Evolutionary conservation across 2,113 vertebrate species (phyloP), one percentile per base, ranked within the genome.

Genomic region (Hiodon alosoides): DNA sequence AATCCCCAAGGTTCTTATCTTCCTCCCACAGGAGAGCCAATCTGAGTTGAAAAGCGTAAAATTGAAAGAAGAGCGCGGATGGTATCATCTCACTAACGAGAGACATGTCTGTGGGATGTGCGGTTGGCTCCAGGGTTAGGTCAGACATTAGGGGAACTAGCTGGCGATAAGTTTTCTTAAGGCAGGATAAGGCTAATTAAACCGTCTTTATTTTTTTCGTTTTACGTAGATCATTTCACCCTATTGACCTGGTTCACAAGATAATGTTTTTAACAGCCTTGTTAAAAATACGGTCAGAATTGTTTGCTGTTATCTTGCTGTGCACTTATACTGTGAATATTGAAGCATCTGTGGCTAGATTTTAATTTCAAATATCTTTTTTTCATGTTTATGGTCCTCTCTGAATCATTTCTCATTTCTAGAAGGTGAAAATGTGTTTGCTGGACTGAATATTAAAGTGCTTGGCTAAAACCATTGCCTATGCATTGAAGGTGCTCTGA

Each of bases 31-130:
- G 93, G 90, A 94, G 93, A 93, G 94, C 93, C 94, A 96, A 98
- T 95, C 92, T 93, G 90, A 94, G 93, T 91, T 94, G 94, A 97
- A 94, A 95, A 93, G 94, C 94, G 90, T 98, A 94, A 97, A 96
- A 94, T 96, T 93, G 93, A 92, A 92, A 94, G 91, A 93, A 91
- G 91, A 91, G 91, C 86, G 91, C 91, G 91, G 93, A 94, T 93
- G 91, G 93, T 93, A 91, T 94, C 91, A 91, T 95, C 94, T 93
- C 92, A 90, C 89, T 93, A 89, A 92, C 90, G 91, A 90, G 86
- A 87, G 93, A 89, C 90, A 89, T 80, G 87, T 89, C 91, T 77
- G 73, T 9, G 48, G 50, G 52, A 52, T 57, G 73, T 14, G 31
- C 64, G 11, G 16, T 58, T 88, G 6, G 54, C 64, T 58, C 64